A percentile compares a stretch with the other conserved stretches of the same genome.
Conservation (phyloP, 1,140 invertebrate species). For the Aphis gossypii region DNA sequence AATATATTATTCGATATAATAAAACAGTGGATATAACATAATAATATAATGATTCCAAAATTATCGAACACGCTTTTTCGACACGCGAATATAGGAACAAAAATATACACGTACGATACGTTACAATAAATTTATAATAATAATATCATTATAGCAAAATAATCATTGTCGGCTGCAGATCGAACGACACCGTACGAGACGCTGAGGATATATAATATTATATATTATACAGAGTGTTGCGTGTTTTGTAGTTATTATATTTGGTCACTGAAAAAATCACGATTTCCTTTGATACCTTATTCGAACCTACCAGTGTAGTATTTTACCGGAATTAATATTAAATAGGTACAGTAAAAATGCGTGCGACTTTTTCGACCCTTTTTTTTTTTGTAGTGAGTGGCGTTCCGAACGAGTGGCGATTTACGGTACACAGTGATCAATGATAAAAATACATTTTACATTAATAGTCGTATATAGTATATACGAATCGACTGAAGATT, state of each 20-base stretch:
- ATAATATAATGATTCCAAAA: not conserved
- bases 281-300: not conserved
- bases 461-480: not conserved
- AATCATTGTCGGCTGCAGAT: not conserved
- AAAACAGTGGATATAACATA: not conserved
- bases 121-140: not conserved
- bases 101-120: not conserved
- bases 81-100: not conserved
- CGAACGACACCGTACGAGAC: not conserved
- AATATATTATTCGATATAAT: not conserved
- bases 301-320: not conserved
- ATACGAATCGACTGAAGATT: not conserved
- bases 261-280: not conserved
- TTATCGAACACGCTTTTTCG: not conserved
- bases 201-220: not conserved
- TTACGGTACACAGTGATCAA: not conserved
- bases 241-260: not conserved
- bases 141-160: not conserved
- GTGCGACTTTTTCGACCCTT: not conserved
- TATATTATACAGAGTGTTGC: not conserved
- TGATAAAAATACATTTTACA: not conserved
- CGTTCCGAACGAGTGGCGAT: not conserved
- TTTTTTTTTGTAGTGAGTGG: not conserved
- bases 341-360: not conserved
- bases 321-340: not conserved